Evolutionary conservation across 1,140 invertebrate genomes (phyloP).

Genomic region (Achatina immaculata): DNA sequence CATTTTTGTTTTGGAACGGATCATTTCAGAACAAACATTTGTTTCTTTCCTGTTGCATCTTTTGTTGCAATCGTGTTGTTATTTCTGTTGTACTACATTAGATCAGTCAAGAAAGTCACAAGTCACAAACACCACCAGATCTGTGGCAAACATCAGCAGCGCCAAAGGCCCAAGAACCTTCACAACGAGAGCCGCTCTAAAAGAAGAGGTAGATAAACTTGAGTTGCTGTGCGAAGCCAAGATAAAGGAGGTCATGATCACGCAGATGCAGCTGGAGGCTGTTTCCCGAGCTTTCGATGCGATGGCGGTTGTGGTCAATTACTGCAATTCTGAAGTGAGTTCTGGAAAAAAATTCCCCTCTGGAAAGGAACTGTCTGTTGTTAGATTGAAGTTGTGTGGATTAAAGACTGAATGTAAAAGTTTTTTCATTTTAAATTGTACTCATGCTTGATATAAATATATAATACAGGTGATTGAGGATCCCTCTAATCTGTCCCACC

Average conservation of each 20-base stretch:
- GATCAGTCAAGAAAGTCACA: neutral
- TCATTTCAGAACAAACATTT: too few relatives aligned
- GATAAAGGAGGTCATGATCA: constrained; percentile 70
- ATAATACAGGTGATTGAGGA: neutral
- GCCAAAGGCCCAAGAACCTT: neutral
- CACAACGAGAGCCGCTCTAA: neutral
- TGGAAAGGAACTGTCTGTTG: too few relatives aligned
- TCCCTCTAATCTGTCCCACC: too few relatives aligned
- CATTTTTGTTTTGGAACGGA: too few relatives aligned
- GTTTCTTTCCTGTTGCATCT: too few relatives aligned
- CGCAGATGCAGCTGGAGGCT: constrained; percentile 67
- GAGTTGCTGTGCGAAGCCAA: constrained; percentile 70
- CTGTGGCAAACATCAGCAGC: neutral
- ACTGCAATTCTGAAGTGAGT: constrained; percentile 69
- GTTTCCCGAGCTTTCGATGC: constrained; percentile 69
- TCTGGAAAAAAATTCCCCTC: too few relatives aligned
- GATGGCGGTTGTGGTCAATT: constrained; percentile 68
- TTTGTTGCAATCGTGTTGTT: too few relatives aligned
- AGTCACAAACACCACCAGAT: neutral
- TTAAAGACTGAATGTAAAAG: too few relatives aligned
- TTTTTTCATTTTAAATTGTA: too few relatives aligned
- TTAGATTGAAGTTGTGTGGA: too few relatives aligned
- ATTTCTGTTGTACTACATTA: too few relatives aligned
- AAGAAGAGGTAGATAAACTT: constrained; percentile 70
- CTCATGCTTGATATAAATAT: too few relatives aligned